Base-by-base conservation (phyloP, 2,113 vertebrate species). In the Aegithalos caudatus region DNA sequence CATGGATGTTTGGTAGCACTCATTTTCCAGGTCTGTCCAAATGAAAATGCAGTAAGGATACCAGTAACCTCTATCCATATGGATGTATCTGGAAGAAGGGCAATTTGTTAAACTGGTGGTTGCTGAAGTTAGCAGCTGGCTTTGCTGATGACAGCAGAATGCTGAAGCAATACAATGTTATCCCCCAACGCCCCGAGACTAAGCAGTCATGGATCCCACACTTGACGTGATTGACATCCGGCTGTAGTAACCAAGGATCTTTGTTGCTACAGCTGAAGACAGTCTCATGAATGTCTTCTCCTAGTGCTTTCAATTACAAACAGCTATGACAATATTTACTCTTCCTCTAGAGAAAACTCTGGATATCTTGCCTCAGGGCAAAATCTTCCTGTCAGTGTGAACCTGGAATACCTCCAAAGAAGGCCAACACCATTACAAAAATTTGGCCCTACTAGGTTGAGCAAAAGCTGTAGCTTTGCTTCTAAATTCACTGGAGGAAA, bases 211-310 rank as follows among this genome's bases (percentile, higher is more conserved):
- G 50, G 66, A 85, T 96, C 62, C 21, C 81, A 69, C 23, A 3
- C 11, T 79, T 47, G 77, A 8, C 56, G 31, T 88, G 93, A 95
- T 20, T 83, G 93, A 94, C 93, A 83, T 17, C 28, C 0, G 0
- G 48, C 85, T 51, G 53, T 33, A 81, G 54, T 21, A 91, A 90
- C 76, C 93, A 56, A 10, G 60, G 54, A 48, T 33, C 64, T 90
- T 86, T 97, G 93, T 97, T 96, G 81, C 95, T 88, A 95, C 97
- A 97, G 88, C 95, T 97, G 97, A 97, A 95, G 90, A 94, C 7
- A 8, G 85, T 53, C 81, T 84, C 56, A 27, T 53, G 50, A 79
- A 88, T 76, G 78, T 95, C 86, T 94, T 95, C 82, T 90, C 37
- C 51, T 74, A 84, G 61, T 45, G 61, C 76, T 94, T 95, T 82